Percentiles rank a stretch among this genome's conserved stretches.
Evolutionary conservation across 2,797 vertebrate genomes (phyloP).

Genomic region (Rhabdophis nuchalis): DNA sequence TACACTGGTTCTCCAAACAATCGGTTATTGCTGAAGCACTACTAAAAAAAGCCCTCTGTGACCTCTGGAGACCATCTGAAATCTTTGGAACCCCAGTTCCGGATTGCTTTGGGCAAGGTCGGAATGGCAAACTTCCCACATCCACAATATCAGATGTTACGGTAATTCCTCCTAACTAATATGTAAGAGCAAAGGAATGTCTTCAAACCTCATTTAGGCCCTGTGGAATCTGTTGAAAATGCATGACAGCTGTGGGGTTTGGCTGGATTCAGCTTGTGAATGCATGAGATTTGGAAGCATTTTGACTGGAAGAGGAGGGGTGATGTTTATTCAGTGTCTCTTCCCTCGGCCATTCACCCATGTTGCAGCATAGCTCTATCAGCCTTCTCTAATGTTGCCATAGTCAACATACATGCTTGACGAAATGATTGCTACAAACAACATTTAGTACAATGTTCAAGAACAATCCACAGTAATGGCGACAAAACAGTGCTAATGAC

Average conservation of each 20-base stretch:
- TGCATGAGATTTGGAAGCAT: slow-evolving; percentile 81
- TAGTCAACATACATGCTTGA: slow-evolving; percentile 44
- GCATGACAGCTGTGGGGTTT: slow-evolving; percentile 94
- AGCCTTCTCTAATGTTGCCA: slow-evolving; percentile 23
- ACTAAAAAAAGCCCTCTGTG: slow-evolving; percentile 61
- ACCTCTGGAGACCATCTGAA: slow-evolving; percentile 84
- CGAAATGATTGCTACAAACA: not conserved
- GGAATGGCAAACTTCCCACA: slow-evolving; percentile 90
- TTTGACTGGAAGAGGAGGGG: slow-evolving; percentile 73
- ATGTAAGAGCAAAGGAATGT: slow-evolving; percentile 95
- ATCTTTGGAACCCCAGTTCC: slow-evolving; percentile 84
- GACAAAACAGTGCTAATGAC: slow-evolving; percentile 15
- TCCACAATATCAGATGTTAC: slow-evolving; percentile 98
- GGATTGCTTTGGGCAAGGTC: slow-evolving; percentile 91
- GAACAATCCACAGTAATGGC: not conserved
- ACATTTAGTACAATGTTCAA: slow-evolving; percentile 31
- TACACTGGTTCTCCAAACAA: slow-evolving; percentile 75
- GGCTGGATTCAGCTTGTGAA: slow-evolving; percentile 80
- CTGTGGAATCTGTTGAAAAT: slow-evolving; percentile 97
- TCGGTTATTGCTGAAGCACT: slow-evolving; percentile 52
- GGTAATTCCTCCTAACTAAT: slow-evolving; percentile 91
- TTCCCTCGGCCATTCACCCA: not conserved
- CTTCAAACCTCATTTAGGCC: slow-evolving; percentile 86
- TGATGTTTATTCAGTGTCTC: slow-evolving; percentile 67
- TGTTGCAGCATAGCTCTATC: slow-evolving; percentile 51